phyloP scores from a whole-genome alignment of 1,140 invertebrate species.

The Zaprionus gabonicus region DNA sequence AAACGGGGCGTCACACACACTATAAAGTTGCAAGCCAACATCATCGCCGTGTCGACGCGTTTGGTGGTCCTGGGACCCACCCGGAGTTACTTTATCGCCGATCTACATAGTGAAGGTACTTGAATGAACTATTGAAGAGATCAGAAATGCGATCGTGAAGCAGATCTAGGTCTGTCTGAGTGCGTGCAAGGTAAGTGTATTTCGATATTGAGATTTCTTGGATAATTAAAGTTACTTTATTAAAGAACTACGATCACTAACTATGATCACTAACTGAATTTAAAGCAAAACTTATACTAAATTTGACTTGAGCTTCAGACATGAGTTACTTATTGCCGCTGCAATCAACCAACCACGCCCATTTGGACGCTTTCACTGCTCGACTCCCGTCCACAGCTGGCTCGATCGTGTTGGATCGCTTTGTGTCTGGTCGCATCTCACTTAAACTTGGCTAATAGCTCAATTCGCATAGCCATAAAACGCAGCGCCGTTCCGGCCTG shows the following conservation, averaged over 20 bases:
- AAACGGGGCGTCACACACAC: slow-evolving; percentile 10
- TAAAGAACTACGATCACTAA: background rate
- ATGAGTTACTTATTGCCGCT: background rate
- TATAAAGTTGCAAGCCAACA: slow-evolving; percentile 20
- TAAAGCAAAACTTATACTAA: no score
- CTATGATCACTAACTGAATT: no score
- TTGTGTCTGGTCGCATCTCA: slow-evolving; percentile 5
- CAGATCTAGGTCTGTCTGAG: background rate
- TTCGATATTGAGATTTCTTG: background rate
- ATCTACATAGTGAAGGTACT: background rate
- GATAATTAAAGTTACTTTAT: background rate
- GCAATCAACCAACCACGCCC: background rate
- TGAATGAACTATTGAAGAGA: background rate
- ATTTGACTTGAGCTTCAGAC: no score
- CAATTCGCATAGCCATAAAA: slow-evolving; percentile 72
- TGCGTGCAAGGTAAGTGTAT: background rate
- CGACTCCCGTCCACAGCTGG: background rate
- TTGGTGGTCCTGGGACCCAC: slow-evolving; percentile 23
- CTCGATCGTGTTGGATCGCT: slow-evolving; percentile 5
- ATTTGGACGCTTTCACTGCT: background rate
- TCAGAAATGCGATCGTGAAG: background rate
- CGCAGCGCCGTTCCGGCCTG: slow-evolving; percentile 25
- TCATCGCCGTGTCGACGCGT: background rate
- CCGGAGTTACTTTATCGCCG: background rate
- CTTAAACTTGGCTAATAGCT: slow-evolving; percentile 65